Base-by-base conservation (phyloP, 2,113 vertebrate species). In the Takifugu flavidus region DNA sequence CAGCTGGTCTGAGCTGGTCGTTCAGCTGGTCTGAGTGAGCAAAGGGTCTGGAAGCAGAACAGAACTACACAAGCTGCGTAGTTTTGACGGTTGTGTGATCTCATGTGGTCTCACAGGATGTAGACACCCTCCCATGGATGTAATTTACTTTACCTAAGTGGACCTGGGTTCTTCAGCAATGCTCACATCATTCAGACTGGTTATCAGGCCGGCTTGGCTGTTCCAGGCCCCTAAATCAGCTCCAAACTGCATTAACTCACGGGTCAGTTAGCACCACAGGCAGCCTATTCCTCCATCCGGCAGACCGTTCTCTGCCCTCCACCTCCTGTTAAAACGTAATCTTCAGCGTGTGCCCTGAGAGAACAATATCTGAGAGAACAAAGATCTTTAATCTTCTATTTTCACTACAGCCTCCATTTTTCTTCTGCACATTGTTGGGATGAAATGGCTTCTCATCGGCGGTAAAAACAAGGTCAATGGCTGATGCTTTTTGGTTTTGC, bases 351-450 rank as follows among this genome's bases (percentile, higher is more conserved):
- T 49, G 59, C 56, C 62, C 11, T 4, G 0, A 49, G 51, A 79
- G 34, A 71, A 55, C 50, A 46, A 47, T 62, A 25, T 56, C 44
- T 72, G 73, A 74, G 71, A 31, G 58, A 75, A 68, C 20, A 20
- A 31, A 70, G 43, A 68, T 75, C 63, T 80, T 78, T 74, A 72
- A 84, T 84, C 70, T 74, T 65, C 60, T 52, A 78, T 75, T 76
- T 74, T 52, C 65, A 72, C 43, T 44, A 56, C n/a, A 65, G 12
- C 14, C 31, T 29, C 56, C 25, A 65, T 81, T 76, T 74, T 68
- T 62, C 58, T 73, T 76, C 53, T 43, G 26, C 52, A 70, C 59
- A 61, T 75, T 56, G 56, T 63, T 29, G 20, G 20, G 20, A 20
- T 20, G 20, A 20, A 20, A 20, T 20, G 20, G 20, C 20, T 20